Conservation (phyloP, 2,888 invertebrate species). For the Sphecodes monilicornis region DNA sequence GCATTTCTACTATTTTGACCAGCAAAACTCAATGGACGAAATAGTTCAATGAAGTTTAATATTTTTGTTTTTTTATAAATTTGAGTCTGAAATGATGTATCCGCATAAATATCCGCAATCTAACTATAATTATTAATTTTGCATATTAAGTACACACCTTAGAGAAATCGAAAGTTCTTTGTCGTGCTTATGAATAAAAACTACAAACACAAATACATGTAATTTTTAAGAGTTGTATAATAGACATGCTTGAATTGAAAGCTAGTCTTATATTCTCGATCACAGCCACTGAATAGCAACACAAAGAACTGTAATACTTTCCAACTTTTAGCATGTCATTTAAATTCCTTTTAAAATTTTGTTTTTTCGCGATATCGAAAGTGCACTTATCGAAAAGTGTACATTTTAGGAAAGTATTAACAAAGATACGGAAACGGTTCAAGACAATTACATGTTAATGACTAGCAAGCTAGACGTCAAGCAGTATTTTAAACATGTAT, state of each 20-base stretch:
- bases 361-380: not conserved
- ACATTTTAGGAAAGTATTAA: conserved; percentile 41
- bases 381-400: conserved; percentile 46
- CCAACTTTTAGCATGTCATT: conserved; percentile 39
- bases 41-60: not conserved
- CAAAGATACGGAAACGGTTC: conserved; percentile 26
- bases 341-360: conserved; percentile 20
- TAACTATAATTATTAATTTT: conserved; percentile 36
- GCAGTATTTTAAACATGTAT: conserved; percentile 32
- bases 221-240: conserved; percentile 29
- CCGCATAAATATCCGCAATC: not conserved
- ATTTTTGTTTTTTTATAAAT: not conserved
- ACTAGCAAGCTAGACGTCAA: conserved; percentile 57
- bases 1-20: not conserved
- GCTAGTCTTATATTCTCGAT: conserved; percentile 77
- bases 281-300: conserved; percentile 75
- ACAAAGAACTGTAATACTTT: conserved; percentile 49
- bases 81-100: not conserved
- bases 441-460: conserved; percentile 44
- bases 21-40: not conserved
- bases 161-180: conserved; percentile 37
- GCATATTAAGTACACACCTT: conserved; percentile 61
- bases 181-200: conserved; percentile 3
- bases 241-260: conserved; percentile 62
- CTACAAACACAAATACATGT: conserved; percentile 21